Evolutionary conservation across 1,140 invertebrate genomes (phyloP).

Genomic region (Drosophila fuyamai): DNA sequence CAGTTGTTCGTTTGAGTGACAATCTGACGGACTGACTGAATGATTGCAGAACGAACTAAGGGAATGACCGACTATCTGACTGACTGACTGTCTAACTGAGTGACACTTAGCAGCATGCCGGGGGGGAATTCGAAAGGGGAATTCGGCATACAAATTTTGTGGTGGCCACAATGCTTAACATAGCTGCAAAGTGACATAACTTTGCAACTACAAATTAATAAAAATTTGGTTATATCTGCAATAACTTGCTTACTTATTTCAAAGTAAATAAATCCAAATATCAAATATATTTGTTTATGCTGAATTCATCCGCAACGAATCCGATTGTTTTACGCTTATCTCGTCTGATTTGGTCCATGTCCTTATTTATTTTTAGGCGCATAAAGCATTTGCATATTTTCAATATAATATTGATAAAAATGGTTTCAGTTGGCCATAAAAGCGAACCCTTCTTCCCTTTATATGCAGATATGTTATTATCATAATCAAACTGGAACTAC

Average conservation of each 20-base stretch:
- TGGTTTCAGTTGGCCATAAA: constrained; percentile 17
- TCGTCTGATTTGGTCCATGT: neutral
- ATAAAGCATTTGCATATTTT: constrained; percentile 71
- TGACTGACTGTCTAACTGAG: constrained; percentile 44
- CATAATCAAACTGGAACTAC: constrained; percentile 62
- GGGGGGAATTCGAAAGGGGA: neutral
- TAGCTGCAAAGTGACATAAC: neutral
- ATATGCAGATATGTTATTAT: constrained; percentile 65
- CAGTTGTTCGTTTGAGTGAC: constrained; percentile 49
- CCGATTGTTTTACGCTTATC: constrained; percentile 28
- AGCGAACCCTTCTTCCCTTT: constrained; percentile 32
- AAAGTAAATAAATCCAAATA: too few relatives aligned
- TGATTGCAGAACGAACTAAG: constrained; percentile 33
- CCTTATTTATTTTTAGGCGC: constrained; percentile 31
- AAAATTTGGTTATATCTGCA: too few relatives aligned
- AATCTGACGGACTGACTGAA: constrained; percentile 46
- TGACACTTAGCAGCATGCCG: constrained; percentile 29
- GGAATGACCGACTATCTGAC: constrained; percentile 28
- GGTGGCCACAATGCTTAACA: neutral
- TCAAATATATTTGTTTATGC: too few relatives aligned
- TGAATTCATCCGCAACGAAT: neutral
- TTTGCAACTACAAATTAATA: too few relatives aligned
- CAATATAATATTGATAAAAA: constrained; percentile 53
- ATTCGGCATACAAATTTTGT: neutral
- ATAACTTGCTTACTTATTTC: too few relatives aligned